These are phyloP conservation scores for Trematocara unimaculatum DNA, from an alignment of 2,113 vertebrate genomes.

Conservation along the genomic window DNA sequence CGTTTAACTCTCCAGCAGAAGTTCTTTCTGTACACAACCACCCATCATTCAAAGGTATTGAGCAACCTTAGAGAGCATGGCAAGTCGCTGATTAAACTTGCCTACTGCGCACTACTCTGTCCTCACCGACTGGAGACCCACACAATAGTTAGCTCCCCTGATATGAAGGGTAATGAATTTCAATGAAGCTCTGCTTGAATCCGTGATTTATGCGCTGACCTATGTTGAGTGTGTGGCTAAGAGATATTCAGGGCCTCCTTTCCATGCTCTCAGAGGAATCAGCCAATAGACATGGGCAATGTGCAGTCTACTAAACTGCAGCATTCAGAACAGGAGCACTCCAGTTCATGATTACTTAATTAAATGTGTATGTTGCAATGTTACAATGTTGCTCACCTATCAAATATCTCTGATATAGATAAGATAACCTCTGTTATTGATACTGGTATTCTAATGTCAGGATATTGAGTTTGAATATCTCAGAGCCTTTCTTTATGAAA, in stretches of 20 bases:
- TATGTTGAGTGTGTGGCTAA: constrained; percentile 56
- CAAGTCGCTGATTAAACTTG: constrained; percentile 65
- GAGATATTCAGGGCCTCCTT: constrained; percentile 58
- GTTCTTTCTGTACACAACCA: constrained; percentile 17
- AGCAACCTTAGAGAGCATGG: constrained; percentile 49
- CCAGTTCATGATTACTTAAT: constrained; percentile 20
- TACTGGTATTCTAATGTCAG: background rate
- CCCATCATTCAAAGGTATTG: constrained; percentile 48
- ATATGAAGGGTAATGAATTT: constrained; percentile 71
- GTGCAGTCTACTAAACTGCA: constrained; percentile 8
- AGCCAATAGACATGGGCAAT: constrained; percentile 14
- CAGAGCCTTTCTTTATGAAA: background rate
- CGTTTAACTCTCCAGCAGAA: background rate
- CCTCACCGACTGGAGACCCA: constrained; percentile 44
- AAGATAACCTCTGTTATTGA: background rate
- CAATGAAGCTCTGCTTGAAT: constrained; percentile 69
- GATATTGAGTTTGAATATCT: background rate
- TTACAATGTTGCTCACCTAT: background rate
- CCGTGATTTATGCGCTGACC: constrained; percentile 65
- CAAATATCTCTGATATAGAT: background rate
- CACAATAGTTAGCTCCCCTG: constrained; percentile 63
- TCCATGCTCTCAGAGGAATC: constrained; percentile 44
- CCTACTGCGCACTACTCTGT: constrained; percentile 34
- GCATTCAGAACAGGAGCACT: constrained; percentile 1
- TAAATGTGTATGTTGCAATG: constrained; percentile 9